These are phyloP conservation scores for Drosophila pseudoananassae DNA, from an alignment of 1,140 invertebrate species.

Conservation along the genomic window DNA sequence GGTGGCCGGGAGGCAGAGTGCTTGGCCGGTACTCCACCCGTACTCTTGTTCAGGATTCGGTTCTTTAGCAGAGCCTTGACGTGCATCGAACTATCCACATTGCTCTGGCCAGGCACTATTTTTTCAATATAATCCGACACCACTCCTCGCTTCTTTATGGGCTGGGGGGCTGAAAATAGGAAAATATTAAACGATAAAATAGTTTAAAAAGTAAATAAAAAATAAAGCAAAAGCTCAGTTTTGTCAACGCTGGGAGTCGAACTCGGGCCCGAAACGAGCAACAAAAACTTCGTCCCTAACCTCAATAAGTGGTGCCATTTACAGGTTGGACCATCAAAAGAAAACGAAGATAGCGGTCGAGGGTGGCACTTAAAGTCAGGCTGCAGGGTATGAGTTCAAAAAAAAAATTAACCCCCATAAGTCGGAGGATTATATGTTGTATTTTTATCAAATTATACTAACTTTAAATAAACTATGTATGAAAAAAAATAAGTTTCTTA, in stretches of 20 bases:
- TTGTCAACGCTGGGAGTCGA: constrained; percentile 49
- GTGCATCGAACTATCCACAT: constrained; percentile 41
- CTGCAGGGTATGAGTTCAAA: constrained; percentile 17
- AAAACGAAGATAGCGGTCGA: neutral
- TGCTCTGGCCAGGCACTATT: constrained; percentile 4
- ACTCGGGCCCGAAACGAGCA: constrained; percentile 41
- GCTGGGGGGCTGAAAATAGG: constrained; percentile 11
- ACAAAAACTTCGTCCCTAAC: constrained; percentile 17
- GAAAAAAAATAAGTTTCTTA: too few species aligned
- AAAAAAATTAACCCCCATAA: constrained; percentile 42
- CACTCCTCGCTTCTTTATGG: constrained; percentile 11
- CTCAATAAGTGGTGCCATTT: constrained; percentile 30
- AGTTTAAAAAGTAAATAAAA: neutral
- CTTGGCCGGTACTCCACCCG: neutral
- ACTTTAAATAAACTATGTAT: neutral
- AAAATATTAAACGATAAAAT: neutral
- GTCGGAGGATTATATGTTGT: neutral
- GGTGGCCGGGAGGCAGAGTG: constrained; percentile 1
- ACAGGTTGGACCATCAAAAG: constrained; percentile 54
- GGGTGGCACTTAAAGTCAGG: constrained; percentile 36
- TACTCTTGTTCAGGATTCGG: constrained; percentile 56
- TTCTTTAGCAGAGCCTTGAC: constrained; percentile 65
- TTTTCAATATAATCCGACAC: constrained; percentile 36
- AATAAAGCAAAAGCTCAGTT: neutral
- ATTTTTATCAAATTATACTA: too few species aligned